Evolutionary conservation across 1,140 invertebrate species (phyloP).

Genomic region (Nephila pilipes): DNA sequence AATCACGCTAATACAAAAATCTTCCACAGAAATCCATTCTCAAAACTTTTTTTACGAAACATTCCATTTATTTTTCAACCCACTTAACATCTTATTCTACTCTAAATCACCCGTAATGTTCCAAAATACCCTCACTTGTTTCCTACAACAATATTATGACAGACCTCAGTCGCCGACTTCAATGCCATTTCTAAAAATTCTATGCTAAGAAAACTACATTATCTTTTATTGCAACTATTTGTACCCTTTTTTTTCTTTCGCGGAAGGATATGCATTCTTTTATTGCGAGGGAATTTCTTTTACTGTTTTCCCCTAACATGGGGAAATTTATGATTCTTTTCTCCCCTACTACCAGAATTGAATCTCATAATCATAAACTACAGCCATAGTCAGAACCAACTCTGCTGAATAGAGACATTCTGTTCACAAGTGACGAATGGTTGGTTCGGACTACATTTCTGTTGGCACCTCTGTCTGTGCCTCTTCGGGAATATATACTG

Average conservation of each 20-base stretch:
- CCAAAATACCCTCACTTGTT: background rate
- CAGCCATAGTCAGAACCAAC: slow-evolving; percentile 4
- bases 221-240: background rate
- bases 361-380: slow-evolving; percentile 31
- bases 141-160: slow-evolving; percentile 7
- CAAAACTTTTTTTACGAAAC: no score
- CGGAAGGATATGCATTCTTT: background rate
- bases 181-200: background rate
- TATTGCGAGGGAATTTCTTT: background rate
- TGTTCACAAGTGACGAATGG: slow-evolving; percentile 41
- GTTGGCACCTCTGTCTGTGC: slow-evolving; percentile 48
- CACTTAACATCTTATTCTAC: background rate
- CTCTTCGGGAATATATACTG: slow-evolving; percentile 54
- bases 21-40: no score
- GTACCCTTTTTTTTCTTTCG: background rate
- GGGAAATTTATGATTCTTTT: background rate
- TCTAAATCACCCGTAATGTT: background rate
- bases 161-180: background rate
- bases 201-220: background rate
- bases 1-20: no score
- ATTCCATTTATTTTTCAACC: background rate
- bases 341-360: background rate
- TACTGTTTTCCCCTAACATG: background rate
- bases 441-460: slow-evolving; percentile 30
- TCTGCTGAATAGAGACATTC: slow-evolving; percentile 33